Percentiles rank a stretch among this genome's conserved stretches.
Evolutionary conservation across 2,113 vertebrate genomes (phyloP).

Genomic region (Nanorana parkeri): DNA sequence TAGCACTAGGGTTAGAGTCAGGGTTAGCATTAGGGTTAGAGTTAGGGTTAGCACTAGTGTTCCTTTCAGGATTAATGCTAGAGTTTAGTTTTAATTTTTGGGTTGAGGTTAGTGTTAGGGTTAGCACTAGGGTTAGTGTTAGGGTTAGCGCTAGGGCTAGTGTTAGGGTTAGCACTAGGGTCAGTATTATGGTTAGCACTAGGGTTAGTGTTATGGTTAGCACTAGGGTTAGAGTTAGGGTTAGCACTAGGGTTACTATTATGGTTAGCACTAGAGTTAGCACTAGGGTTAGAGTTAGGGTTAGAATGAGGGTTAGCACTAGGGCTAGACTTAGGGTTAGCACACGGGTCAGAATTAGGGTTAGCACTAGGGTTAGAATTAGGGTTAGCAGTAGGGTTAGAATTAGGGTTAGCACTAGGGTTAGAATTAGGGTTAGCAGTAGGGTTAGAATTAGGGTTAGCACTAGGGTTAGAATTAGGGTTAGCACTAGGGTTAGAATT

Average conservation of each 20-base stretch:
- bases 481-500: background rate
- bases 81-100: background rate
- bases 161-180: background rate
- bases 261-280: background rate
- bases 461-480: background rate
- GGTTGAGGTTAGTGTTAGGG: background rate
- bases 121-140: background rate
- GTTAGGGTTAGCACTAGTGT: background rate
- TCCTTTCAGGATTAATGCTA: background rate
- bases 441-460: background rate
- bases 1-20: background rate
- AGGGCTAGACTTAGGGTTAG: background rate
- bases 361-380: background rate
- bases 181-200: background rate
- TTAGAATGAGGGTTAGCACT: background rate
- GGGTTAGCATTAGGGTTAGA: background rate
- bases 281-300: background rate
- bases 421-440: background rate
- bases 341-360: background rate
- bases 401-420: background rate
- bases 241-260: background rate
- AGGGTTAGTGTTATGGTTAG: background rate
- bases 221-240: background rate
- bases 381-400: background rate
- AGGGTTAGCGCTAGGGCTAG: background rate